Evolutionary conservation across 2,113 vertebrate genomes (phyloP), one percentile per base, ranked within the genome.

Genomic region (Potamarius usumacintae): DNA sequence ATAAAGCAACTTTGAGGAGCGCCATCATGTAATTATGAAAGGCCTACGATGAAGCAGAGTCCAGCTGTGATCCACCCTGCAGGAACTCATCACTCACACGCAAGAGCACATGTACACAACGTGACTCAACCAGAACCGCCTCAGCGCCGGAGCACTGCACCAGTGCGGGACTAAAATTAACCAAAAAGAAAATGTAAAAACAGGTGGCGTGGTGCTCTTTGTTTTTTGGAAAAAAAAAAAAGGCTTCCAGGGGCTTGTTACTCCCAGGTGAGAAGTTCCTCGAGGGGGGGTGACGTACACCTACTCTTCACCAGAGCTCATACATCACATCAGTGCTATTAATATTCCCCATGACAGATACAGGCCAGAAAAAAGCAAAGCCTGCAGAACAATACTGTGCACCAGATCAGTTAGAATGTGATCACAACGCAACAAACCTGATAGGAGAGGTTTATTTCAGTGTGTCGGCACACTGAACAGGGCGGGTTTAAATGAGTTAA

Each of bases 331-430:
- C 69, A 8, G 42, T 52, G 20, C 86, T 89, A 92, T 92, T 89
- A 91, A 92, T 92, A 93, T 82, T 90, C 87, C 74, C 50, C 74
- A n/a, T 91, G 91, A 92, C 90, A 91, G 91, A 90, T 91, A 91
- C 89, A 91, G 92, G 89, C 72, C 92, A 89, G 82, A 58, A 85
- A 88, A 84, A 67, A 72, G 88, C 89, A 82, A 87, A 77, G 58
- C 84, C 65, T 88, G 87, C 86, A 85, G 88, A 92, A 91, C 79
- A 81, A 90, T 83, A 88, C 78, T 50, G 88, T 60, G 67, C 85
- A 87, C 69, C 78, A 90, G 78, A 91, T 91, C 91, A 87, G 89
- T 86, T 58, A 71, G 82, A 86, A 90, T 72, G 50, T 42, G 22
- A 90, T 88, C 88, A 89, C 78, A 89, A 67, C n/a, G 76, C 78